Base-by-base conservation (phyloP, 2,113 vertebrate species). In the Polypterus senegalus region DNA sequence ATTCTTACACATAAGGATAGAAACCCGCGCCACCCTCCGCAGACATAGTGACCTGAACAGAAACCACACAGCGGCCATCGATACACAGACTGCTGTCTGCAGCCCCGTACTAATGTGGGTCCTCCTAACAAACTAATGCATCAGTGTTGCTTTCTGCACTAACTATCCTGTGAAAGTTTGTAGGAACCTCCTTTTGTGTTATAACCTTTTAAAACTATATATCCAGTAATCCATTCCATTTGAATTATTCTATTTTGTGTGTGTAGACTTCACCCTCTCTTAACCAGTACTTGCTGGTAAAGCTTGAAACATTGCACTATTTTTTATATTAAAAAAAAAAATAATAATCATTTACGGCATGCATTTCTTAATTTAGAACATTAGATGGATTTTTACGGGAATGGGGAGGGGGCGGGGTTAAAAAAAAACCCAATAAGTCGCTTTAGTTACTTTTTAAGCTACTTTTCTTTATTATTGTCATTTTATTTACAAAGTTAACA, bases 1-100 rank as follows among this genome's bases (percentile, higher is more conserved):
- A 94, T 94, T 97, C 96, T 81, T 98, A 94, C 83, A 95, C 93
- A 89, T 97, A 92, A 92, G 81, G 81, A 73, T 61, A 61, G 54
- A 59, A 61, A n/a, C 62, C 54, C 53, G 4, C 44, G 11, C 54
- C 3, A 7, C 10, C 46, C 10, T 10, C 48, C 9, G 9, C 69
- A 70, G 74, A 79, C 80, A 77, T 77, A 81, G 74, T 74, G 70
- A 81, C 78, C 82, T 81, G 75, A 75, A 84, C 82, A 81, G 81
- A 82, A 76, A 74, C 77, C 71, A 76, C 70, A 79, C 84, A 80
- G 82, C 82, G 88, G 76, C 83, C 84, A 89, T 81, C 84, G 88
- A 81, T 84, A 81, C 85, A 71, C 79, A 81, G 79, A 78, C 84
- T 84, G 82, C 75, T 52, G 73, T 83, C 84, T 82, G 76, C 88